Evolutionary conservation across 2,113 vertebrate genomes (phyloP).

Genomic region (Tor tambroides): DNA sequence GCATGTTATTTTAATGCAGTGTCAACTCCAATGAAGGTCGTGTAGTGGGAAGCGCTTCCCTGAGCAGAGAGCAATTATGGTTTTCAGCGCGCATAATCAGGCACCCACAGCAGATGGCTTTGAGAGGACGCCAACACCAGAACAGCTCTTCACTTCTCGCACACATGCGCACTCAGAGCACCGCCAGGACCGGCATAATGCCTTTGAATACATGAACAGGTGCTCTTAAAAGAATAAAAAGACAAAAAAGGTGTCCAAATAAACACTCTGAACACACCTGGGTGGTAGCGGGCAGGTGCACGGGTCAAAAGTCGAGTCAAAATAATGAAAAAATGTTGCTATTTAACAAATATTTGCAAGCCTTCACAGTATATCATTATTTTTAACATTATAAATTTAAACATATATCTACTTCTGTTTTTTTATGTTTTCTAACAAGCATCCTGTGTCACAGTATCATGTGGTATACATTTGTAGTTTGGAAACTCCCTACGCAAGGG

Average conservation of each 20-base stretch:
- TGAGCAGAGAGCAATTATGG: constrained; percentile 64
- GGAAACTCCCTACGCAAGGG: too few species aligned
- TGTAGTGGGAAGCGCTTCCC: constrained; percentile 58
- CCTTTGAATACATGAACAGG: neutral
- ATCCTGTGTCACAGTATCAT: neutral
- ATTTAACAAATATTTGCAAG: neutral
- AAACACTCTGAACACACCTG: neutral
- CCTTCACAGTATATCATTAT: neutral
- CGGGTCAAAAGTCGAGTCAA: too few species aligned
- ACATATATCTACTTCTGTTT: fast-evolving
- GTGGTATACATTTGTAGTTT: too few species aligned
- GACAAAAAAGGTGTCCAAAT: neutral
- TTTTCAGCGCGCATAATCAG: constrained; percentile 62
- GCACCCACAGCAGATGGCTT: constrained; percentile 58
- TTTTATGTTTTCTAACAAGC: neutral
- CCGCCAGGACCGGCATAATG: neutral
- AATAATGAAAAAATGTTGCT: neutral
- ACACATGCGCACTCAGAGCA: constrained; percentile 27
- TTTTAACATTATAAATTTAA: too few species aligned
- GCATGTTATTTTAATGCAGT: constrained; percentile 62
- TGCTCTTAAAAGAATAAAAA: neutral
- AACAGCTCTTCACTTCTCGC: constrained; percentile 18
- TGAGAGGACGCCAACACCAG: constrained; percentile 43
- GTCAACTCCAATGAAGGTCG: constrained; percentile 55
- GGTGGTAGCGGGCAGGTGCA: neutral